These are phyloP conservation scores for Coilia nasus DNA, from an alignment of 2,797 vertebrate species.

Conservation along the genomic window DNA sequence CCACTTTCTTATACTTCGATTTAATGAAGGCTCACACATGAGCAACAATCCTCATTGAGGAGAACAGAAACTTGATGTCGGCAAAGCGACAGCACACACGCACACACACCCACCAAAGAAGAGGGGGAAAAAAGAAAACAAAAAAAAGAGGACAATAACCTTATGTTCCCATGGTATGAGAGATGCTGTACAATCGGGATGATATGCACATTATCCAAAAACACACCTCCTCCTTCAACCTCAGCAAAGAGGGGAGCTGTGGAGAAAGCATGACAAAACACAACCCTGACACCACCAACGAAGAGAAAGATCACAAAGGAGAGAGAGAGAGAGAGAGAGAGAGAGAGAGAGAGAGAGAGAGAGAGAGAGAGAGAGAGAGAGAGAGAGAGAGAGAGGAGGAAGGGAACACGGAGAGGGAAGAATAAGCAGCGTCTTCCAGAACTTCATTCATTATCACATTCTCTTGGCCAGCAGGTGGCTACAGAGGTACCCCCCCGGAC, in stretches of 20 bases:
- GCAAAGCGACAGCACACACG: constrained; percentile 96
- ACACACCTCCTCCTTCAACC: constrained; percentile 67
- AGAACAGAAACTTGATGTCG: constrained; percentile 99
- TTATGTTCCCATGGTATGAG: constrained; percentile 95
- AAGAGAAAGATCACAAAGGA: neutral
- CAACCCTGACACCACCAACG: constrained; percentile 53
- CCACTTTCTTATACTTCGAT: constrained; percentile 91
- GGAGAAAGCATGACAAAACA: constrained; percentile 66
- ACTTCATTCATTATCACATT: constrained; percentile 70
- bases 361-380: neutral
- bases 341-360: neutral
- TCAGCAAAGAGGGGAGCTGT: constrained; percentile 52
- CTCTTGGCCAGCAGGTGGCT: constrained; percentile 17
- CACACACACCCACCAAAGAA: constrained; percentile 61
- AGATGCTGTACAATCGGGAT: constrained; percentile 95
- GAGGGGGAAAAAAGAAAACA: neutral
- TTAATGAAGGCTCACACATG: constrained; percentile 98
- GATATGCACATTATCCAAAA: constrained; percentile 92
- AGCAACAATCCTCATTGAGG: constrained; percentile 99
- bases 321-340: neutral
- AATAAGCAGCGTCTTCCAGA: constrained; percentile 71
- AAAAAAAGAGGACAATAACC: constrained; percentile 64
- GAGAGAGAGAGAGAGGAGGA: constrained; percentile 10
- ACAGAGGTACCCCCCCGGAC: neutral
- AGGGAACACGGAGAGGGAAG: constrained; percentile 49